Evolutionary conservation across 2,888 invertebrate genomes (phyloP).

Genomic region (Panzeria rudis): DNA sequence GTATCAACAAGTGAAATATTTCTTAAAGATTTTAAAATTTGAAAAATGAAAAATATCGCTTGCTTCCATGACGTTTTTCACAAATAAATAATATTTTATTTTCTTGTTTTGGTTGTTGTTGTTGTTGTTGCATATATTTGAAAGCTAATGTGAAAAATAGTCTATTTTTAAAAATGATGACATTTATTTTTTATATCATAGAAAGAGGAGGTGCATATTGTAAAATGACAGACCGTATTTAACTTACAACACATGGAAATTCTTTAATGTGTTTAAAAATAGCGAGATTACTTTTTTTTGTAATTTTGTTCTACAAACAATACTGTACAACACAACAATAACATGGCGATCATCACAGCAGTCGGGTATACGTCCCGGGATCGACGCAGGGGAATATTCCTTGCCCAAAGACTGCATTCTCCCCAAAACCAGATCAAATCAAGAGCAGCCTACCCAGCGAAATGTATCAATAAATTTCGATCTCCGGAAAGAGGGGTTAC

Average conservation of each 20-base stretch:
- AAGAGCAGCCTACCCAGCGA: too few species aligned
- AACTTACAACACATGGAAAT: constrained; percentile 6
- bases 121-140: neutral
- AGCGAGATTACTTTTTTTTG: neutral
- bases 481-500: too few species aligned
- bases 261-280: neutral
- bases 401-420: too few species aligned
- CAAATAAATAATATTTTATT: constrained; percentile 35
- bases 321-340: neutral
- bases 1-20: neutral
- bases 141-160: neutral
- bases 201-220: neutral
- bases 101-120: neutral
- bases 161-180: constrained; percentile 59
- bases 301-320: neutral
- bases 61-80: constrained; percentile 44
- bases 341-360: too few species aligned
- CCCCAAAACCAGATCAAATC: too few species aligned
- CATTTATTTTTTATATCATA: constrained; percentile 10
- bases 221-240: neutral
- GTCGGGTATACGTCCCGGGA: too few species aligned
- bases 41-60: neutral
- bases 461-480: too few species aligned
- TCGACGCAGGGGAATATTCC: too few species aligned
- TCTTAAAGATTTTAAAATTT: constrained; percentile 6